Base-by-base conservation (phyloP, 2,888 invertebrate species). In the Apodemia duryi region DNA sequence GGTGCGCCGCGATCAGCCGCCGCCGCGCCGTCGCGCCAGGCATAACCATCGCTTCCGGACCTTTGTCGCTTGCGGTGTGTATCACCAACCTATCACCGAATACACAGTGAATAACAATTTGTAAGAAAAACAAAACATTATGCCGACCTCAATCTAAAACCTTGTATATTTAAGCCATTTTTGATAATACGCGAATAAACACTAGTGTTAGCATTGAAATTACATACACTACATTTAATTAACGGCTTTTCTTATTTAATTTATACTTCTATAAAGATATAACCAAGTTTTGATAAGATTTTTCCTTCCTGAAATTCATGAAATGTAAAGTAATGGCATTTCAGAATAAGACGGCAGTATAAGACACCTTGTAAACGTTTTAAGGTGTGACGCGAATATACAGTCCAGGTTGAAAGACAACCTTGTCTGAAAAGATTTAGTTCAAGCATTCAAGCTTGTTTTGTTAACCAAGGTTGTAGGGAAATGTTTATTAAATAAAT, bases 21-120 rank as follows among this genome's bases (percentile, higher is more conserved):
- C 88, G 80, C 83, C 79, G 82, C 76, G 81, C 77, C 71, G 84
- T 78, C 77, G 87, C 82, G 79, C 88, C 86, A 84, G 88, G 80
- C 93, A 93, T 83, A 93, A 93, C 76, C 93, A 93, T 76, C 91
- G 93, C 70, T 92, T 92, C 79, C 86, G 90, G 74, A 90, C 92
- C 73, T 91, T 91, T 81, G 90, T 90, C 75, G 83, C 91, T 35
- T 91, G 91, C 77, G 92, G 92, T 91, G 80, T 72, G 90, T 88
- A 82, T 46, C 13, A 32, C 2, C 13, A 21, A 21, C 38, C 43
- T 41, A 41, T 46, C 9, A 43, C 28, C 41, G 28, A 9, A n/a
- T 10, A 57, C 54, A 29, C 2, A 5, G 54, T 64, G 64, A 43
- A 38, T 13, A 11, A 63, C 35, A 6, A 21, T 51, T 46, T 54